These are phyloP conservation scores for Manis crassicaudata DNA, from an alignment of 2,797 vertebrate species.

Conservation along the genomic window DNA sequence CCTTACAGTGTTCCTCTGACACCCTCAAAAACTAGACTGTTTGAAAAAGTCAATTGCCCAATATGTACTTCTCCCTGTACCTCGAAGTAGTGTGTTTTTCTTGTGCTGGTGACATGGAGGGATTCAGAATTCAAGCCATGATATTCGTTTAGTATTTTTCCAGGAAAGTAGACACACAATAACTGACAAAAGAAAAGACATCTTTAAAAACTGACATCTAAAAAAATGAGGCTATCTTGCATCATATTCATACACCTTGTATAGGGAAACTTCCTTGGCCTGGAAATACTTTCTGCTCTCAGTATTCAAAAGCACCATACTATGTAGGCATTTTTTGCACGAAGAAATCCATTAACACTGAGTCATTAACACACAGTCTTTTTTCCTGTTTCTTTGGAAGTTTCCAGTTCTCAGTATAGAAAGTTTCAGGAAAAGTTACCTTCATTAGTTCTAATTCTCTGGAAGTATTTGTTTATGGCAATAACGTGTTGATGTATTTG, in stretches of 20 bases:
- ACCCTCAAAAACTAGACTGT: too few relatives aligned
- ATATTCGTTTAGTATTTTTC: too few relatives aligned
- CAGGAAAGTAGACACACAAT: too few relatives aligned
- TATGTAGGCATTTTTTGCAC: neutral
- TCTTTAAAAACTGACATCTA: too few relatives aligned
- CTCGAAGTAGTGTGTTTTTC: too few relatives aligned
- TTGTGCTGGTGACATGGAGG: too few relatives aligned
- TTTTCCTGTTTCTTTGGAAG: neutral
- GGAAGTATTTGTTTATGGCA: neutral
- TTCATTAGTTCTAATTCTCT: neutral
- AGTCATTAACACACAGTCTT: neutral
- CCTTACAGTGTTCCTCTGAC: too few relatives aligned
- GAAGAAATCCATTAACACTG: neutral
- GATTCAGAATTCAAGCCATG: too few relatives aligned
- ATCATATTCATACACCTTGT: neutral
- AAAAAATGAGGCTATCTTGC: neutral
- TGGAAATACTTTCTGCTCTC: neutral
- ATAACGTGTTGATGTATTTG: neutral
- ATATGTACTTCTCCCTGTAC: too few relatives aligned
- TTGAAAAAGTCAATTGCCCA: too few relatives aligned
- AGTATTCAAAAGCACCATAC: neutral
- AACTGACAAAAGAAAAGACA: too few relatives aligned
- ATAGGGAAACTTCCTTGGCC: neutral
- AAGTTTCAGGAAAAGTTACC: neutral
- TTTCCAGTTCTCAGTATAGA: neutral